Evolutionary conservation across 2,888 invertebrate genomes (phyloP).

Genomic region (Drosophila diplacantha): DNA sequence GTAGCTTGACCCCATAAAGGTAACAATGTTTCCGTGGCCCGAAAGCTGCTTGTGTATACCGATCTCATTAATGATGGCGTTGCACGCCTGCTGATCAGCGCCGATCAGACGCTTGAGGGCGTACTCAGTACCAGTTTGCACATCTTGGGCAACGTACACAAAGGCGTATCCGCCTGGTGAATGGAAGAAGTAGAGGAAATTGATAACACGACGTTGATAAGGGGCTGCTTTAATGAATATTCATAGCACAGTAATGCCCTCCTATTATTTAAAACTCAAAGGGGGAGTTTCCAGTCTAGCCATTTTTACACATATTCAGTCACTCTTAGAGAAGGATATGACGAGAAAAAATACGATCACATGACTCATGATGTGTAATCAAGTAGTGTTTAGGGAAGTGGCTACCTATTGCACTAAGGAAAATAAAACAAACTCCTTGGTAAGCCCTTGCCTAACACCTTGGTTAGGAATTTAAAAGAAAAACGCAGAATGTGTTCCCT

Average conservation of each 20-base stretch:
- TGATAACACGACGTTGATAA: slow-evolving; percentile 48
- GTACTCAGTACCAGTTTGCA: slow-evolving; percentile 90
- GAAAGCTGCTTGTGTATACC: slow-evolving; percentile 91
- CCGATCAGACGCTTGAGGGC: slow-evolving; percentile 94
- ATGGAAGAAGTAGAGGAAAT: slow-evolving; percentile 7
- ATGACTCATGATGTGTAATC: slow-evolving; percentile 2
- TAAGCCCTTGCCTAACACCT: background rate
- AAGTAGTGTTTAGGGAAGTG: background rate
- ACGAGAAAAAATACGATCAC: background rate
- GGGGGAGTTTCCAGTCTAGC: background rate
- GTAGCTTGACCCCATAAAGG: slow-evolving; percentile 84
- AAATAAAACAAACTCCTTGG: background rate
- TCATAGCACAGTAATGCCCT: background rate
- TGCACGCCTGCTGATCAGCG: slow-evolving; percentile 88
- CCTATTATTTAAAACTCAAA: background rate
- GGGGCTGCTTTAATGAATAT: slow-evolving; percentile 23
- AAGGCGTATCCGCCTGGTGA: slow-evolving; percentile 94
- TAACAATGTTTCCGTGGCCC: slow-evolving; percentile 94
- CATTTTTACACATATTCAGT: background rate
- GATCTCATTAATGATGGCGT: slow-evolving; percentile 89
- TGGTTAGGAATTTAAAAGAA: background rate
- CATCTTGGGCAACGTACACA: slow-evolving; percentile 96
- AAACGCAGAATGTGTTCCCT: background rate
- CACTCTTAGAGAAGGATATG: background rate
- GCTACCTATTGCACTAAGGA: background rate